These are phyloP conservation scores for Lathamus discolor DNA, from an alignment of 2,113 vertebrate species.

Conservation along the genomic window DNA sequence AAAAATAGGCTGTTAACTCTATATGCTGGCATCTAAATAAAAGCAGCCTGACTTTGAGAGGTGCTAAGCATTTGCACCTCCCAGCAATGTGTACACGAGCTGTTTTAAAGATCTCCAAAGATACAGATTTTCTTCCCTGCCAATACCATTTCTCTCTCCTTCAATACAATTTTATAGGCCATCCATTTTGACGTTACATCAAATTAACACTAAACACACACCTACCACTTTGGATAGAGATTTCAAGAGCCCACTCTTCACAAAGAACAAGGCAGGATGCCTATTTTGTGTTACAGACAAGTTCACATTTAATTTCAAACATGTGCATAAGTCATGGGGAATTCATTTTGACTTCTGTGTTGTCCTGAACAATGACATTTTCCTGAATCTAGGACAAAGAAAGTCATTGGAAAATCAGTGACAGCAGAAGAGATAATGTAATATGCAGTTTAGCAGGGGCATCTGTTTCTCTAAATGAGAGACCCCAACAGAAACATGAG, in stretches of 20 bases:
- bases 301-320: conserved; percentile 25
- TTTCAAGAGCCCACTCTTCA: conserved; percentile 9
- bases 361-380: conserved; percentile 49
- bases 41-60: conserved; percentile 69
- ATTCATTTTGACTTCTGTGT: conserved; percentile 48
- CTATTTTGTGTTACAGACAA: neutral
- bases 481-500: neutral
- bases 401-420: conserved; percentile 27
- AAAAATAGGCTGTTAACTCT: conserved; percentile 65
- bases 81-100: conserved; percentile 59
- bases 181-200: conserved; percentile 58
- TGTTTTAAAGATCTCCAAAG: conserved; percentile 67
- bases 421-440: conserved; percentile 15
- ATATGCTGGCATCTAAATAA: conserved; percentile 63
- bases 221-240: conserved; percentile 29
- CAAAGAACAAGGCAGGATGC: neutral
- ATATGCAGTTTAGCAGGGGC: conserved; percentile 11
- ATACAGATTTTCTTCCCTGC: conserved; percentile 50
- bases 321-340: neutral
- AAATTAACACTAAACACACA: conserved; percentile 57
- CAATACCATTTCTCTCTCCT: conserved; percentile 47
- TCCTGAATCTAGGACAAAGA: conserved; percentile 42
- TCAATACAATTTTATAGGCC: conserved; percentile 47
- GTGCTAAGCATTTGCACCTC: conserved; percentile 67
- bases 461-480: conserved; percentile 39